These are phyloP conservation scores for Caenorhabditis wallacei DNA, from an alignment of 2,888 invertebrate species.

Conservation along the genomic window DNA sequence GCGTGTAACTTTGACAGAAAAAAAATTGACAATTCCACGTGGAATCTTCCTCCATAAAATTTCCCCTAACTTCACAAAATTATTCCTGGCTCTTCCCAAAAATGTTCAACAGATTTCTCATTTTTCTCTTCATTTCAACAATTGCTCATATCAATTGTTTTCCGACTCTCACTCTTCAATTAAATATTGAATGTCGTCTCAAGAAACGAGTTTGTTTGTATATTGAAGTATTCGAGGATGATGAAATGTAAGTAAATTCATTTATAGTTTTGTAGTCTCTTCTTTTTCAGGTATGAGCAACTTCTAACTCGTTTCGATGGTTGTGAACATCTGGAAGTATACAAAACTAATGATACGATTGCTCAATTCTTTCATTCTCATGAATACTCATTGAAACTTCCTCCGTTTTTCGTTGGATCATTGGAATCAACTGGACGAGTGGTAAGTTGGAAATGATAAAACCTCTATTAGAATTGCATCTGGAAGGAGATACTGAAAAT, in stretches of 20 bases:
- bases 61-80: no score
- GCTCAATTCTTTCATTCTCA: background rate
- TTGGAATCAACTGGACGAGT: background rate
- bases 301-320: background rate
- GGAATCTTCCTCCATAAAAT: no score
- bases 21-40: no score
- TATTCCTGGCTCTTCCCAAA: no score
- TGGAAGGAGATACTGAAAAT: no score
- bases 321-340: background rate
- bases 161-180: background rate
- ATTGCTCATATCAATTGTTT: background rate
- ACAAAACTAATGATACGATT: background rate
- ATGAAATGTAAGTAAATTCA: slow-evolving; percentile 9
- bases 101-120: background rate
- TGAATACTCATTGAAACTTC: background rate
- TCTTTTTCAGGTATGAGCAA: slow-evolving; percentile 19
- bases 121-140: background rate
- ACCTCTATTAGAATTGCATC: no score
- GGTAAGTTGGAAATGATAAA: background rate
- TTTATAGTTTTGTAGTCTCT: slow-evolving; percentile 13
- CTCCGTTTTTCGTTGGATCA: background rate
- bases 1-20: no score
- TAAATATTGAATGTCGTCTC: background rate
- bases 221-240: slow-evolving; percentile 26
- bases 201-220: background rate